phyloP scores from a whole-genome alignment of 2,888 invertebrate genomes.

The Tachystola acroxantha region DNA sequence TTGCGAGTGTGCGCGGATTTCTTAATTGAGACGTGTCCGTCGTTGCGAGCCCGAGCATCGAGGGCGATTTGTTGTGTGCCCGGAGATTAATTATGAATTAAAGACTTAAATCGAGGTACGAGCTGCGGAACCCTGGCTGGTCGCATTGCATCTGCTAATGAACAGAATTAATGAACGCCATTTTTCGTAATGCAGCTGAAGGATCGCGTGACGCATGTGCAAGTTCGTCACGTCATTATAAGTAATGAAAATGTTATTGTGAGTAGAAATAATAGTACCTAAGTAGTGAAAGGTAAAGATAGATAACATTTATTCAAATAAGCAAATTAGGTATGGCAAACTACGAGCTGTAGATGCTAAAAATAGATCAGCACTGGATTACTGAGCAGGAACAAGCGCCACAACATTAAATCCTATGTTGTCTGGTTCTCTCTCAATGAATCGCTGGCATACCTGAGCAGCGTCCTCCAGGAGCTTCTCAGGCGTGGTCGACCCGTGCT shows the following conservation, averaged over 20 bases:
- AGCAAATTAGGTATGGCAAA: neutral
- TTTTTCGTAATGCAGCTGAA: constrained; percentile 49
- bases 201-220: constrained; percentile 45
- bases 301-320: constrained; percentile 1
- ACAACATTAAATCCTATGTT: constrained; percentile 92
- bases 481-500: constrained; percentile 86
- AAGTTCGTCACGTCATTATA: constrained; percentile 30
- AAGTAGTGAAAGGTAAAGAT: no score
- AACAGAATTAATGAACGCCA: constrained; percentile 54
- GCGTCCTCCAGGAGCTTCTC: constrained; percentile 90
- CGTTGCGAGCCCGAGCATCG: constrained; percentile 36
- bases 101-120: constrained; percentile 46
- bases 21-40: constrained; percentile 68
- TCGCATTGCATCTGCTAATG: constrained; percentile 47
- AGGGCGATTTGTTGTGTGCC: constrained; percentile 61
- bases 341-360: neutral
- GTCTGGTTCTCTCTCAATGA: constrained; percentile 90
- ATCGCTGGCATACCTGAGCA: constrained; percentile 88
- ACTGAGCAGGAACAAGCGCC: constrained; percentile 81
- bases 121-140: constrained; percentile 31
- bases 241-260: constrained; percentile 12
- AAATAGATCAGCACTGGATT: constrained; percentile 1
- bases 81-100: constrained; percentile 62
- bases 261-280: neutral
- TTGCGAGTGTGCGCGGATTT: constrained; percentile 57